Evolutionary conservation across 1,140 invertebrate genomes (phyloP).

Genomic region (Drosophila triauraria): DNA sequence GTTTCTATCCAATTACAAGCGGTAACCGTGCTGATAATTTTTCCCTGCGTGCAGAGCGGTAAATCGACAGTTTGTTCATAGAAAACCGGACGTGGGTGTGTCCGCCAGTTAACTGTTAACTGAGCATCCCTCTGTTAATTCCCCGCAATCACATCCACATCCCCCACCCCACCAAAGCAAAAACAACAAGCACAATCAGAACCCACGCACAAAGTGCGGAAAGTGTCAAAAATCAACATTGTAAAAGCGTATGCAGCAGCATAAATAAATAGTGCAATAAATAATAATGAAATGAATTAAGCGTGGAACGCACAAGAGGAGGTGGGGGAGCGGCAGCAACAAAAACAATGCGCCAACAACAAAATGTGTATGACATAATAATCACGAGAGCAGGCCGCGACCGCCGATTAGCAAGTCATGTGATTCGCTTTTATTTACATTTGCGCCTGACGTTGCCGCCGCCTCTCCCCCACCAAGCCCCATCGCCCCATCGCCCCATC

Average conservation of each 20-base stretch:
- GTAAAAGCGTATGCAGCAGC: conserved; percentile 51
- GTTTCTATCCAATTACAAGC: neutral
- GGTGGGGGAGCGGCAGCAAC: conserved; percentile 18
- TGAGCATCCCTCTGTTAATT: conserved; percentile 23
- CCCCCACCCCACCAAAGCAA: conserved; percentile 27
- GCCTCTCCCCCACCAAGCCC: conserved; percentile 12
- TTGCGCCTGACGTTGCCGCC: conserved; percentile 68
- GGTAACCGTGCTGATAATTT: neutral
- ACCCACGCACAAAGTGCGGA: conserved; percentile 50
- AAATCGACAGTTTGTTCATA: conserved; percentile 13
- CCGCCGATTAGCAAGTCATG: conserved; percentile 85
- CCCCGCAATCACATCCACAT: conserved; percentile 18
- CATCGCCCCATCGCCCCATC: neutral
- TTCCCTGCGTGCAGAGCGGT: neutral
- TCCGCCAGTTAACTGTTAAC: conserved; percentile 22
- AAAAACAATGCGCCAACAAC: conserved; percentile 66
- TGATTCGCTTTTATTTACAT: conserved; percentile 85
- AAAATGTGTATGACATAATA: conserved; percentile 85
- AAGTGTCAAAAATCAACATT: conserved; percentile 75
- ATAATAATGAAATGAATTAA: conserved; percentile 81
- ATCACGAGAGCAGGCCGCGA: conserved; percentile 84
- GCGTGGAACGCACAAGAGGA: conserved; percentile 7
- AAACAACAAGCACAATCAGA: conserved; percentile 52
- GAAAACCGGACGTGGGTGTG: conserved; percentile 32
- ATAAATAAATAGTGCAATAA: conserved; percentile 75